phyloP scores from a whole-genome alignment of 2,113 vertebrate genomes.

The Vulpes lagopus region DNA sequence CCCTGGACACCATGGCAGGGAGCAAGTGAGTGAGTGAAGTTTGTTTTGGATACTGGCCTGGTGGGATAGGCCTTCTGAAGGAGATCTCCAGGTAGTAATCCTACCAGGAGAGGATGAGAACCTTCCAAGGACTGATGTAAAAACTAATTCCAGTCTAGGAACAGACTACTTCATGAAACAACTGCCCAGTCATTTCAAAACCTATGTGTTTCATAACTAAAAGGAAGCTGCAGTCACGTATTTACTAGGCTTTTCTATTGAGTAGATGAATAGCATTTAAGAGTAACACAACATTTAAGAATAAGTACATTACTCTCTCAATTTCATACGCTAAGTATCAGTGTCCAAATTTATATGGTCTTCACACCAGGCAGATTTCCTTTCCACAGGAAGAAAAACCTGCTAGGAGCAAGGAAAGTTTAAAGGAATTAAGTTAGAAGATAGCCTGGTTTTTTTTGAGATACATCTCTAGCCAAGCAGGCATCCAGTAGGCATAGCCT shows the following conservation, averaged over 20 bases:
- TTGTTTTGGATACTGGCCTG: background rate
- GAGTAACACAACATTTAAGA: background rate
- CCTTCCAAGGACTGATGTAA: background rate
- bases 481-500: background rate
- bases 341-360: background rate
- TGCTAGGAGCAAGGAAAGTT: background rate
- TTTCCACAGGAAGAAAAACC: background rate
- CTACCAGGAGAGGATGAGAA: background rate
- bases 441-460: background rate
- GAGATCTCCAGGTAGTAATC: background rate
- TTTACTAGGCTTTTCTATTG: background rate
- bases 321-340: background rate
- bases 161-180: background rate
- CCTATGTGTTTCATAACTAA: background rate
- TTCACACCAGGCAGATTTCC: constrained; percentile 27
- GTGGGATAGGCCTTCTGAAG: background rate
- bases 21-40: background rate
- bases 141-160: background rate
- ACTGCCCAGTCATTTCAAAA: background rate
- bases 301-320: background rate
- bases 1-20: background rate
- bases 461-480: background rate
- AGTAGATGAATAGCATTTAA: background rate
- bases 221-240: background rate
- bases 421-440: constrained; percentile 8